Evolutionary conservation across 2,888 invertebrate species (phyloP).

Genomic region (Trichogramma evanescens): DNA sequence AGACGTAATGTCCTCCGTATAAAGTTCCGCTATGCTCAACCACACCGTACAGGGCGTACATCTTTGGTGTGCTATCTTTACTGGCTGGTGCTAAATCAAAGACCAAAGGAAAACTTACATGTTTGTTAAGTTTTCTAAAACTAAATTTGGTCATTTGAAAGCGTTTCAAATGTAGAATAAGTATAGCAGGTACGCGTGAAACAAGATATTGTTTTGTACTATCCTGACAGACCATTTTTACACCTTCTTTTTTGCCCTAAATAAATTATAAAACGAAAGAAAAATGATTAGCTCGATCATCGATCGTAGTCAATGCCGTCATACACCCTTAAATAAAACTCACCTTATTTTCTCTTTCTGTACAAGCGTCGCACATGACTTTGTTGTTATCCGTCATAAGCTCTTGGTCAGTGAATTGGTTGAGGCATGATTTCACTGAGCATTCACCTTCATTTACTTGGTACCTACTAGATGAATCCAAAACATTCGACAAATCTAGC

Average conservation of each 20-base stretch:
- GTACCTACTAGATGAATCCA: slow-evolving; percentile 53
- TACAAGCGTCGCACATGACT: slow-evolving; percentile 88
- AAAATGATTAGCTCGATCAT: neutral
- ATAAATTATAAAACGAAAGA: slow-evolving; percentile 20
- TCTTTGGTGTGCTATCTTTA: slow-evolving; percentile 54
- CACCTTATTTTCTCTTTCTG: slow-evolving; percentile 58
- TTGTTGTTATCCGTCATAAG: slow-evolving; percentile 86
- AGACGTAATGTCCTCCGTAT: slow-evolving; percentile 86
- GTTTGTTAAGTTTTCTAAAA: slow-evolving; percentile 77
- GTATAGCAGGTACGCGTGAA: slow-evolving; percentile 83
- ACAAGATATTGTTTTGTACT: slow-evolving; percentile 81
- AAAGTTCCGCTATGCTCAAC: slow-evolving; percentile 92
- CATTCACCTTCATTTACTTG: slow-evolving; percentile 71
- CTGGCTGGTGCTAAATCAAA: slow-evolving; percentile 89
- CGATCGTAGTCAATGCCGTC: neutral
- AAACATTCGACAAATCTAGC: slow-evolving; percentile 24
- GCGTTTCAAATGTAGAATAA: slow-evolving; percentile 91
- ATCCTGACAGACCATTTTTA: slow-evolving; percentile 69
- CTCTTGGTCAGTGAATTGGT: slow-evolving; percentile 87
- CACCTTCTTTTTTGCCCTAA: slow-evolving; percentile 53
- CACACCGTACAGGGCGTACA: slow-evolving; percentile 89
- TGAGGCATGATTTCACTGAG: slow-evolving; percentile 81
- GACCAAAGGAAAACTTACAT: slow-evolving; percentile 78
- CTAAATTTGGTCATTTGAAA: slow-evolving; percentile 68
- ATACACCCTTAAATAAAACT: neutral